Conservation (phyloP, 2,113 vertebrate genomes). For the Microtus oregoni region DNA sequence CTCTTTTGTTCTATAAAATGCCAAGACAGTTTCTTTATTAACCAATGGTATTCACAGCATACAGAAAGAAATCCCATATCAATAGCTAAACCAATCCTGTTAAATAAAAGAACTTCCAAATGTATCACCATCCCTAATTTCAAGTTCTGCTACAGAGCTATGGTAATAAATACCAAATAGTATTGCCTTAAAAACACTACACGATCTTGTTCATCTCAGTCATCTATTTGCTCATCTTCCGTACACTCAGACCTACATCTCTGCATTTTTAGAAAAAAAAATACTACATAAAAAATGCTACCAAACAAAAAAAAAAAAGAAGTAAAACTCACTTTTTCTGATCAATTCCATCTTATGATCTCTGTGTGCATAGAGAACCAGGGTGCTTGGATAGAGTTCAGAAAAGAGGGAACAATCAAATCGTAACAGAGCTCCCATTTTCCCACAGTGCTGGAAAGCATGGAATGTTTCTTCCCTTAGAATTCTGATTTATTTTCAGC, state of each 20-base stretch:
- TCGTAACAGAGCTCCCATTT: constrained; percentile 12
- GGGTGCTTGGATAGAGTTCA: neutral
- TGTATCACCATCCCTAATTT: too few species aligned
- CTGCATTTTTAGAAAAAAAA: neutral
- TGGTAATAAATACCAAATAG: too few species aligned
- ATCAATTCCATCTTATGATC: neutral
- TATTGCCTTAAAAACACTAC: neutral
- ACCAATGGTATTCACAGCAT: too few species aligned
- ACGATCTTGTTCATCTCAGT: neutral
- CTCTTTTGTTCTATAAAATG: too few species aligned
- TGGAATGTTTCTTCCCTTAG: constrained; percentile 25
- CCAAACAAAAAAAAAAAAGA: neutral
- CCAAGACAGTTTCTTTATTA: too few species aligned
- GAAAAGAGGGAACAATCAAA: constrained; percentile 1
- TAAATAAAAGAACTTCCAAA: too few species aligned
- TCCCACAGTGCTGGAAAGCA: constrained; percentile 30
- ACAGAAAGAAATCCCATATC: too few species aligned
- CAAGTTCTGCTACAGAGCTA: too few species aligned
- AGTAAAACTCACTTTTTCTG: constrained; percentile 21
- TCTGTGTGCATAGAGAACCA: neutral
- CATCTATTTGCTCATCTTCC: neutral
- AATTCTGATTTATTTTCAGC: constrained; percentile 65
- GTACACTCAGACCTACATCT: neutral
- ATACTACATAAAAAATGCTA: neutral
- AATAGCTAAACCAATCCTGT: too few species aligned